A percentile compares a stretch with the other conserved stretches of the same genome.
Conservation (phyloP, 2,888 invertebrate genomes). For the Rhagonycha fulva region DNA sequence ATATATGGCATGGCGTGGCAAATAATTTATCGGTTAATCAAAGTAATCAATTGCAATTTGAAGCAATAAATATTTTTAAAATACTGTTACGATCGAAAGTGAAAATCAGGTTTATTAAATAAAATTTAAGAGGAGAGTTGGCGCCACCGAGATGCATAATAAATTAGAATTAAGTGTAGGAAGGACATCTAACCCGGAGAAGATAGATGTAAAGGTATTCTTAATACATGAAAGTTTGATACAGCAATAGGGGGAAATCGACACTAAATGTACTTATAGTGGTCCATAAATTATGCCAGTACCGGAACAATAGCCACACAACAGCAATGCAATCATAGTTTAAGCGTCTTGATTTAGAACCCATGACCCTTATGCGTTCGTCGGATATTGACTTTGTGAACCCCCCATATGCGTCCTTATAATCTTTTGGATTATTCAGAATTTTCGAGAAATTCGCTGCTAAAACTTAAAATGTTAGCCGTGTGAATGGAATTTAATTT, state of each 20-base stretch:
- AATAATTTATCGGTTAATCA: background rate
- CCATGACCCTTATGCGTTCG: slow-evolving; percentile 8
- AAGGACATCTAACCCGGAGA: slow-evolving; percentile 9
- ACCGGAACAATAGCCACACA: slow-evolving; percentile 21
- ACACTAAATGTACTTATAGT: slow-evolving; percentile 28
- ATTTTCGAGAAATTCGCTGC: background rate
- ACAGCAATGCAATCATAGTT: slow-evolving; percentile 22
- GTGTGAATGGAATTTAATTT: background rate
- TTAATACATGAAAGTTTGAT: slow-evolving; percentile 28
- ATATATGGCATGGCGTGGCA: background rate
- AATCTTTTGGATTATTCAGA: background rate
- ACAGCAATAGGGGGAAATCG: slow-evolving; percentile 24
- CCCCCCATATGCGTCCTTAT: background rate
- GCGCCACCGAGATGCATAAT: slow-evolving; percentile 14
- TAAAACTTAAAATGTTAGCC: background rate
- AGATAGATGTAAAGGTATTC: slow-evolving; percentile 26
- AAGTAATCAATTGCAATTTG: background rate
- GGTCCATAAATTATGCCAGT: slow-evolving; percentile 23
- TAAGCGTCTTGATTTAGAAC: slow-evolving; percentile 8
- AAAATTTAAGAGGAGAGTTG: background rate
- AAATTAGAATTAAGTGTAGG: slow-evolving; percentile 15
- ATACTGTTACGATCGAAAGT: background rate
- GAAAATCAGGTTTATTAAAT: background rate
- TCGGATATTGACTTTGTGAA: slow-evolving; percentile 2
- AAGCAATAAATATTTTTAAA: background rate